Evolutionary conservation across 2,797 vertebrate genomes (phyloP), one percentile per base, ranked within the genome.

Genomic region (Danio aesculapii): DNA sequence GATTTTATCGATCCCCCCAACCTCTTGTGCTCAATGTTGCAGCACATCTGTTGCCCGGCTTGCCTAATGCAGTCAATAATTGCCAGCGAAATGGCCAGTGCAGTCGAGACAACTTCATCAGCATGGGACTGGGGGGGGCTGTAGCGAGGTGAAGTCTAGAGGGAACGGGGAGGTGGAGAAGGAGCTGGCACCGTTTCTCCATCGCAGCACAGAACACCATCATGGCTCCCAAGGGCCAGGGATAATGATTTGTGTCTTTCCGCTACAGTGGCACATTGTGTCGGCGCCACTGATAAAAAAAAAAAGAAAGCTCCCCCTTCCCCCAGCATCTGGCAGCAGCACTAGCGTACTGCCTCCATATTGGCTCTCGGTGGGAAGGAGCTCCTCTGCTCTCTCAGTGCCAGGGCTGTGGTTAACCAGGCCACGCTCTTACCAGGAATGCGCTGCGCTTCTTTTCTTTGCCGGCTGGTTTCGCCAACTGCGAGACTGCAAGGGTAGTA

Each of bases 51-150:
- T 91, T 92, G 92, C 94, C 94, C 93, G 17, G 92, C 94, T 92
- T 94, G 91, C 94, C 96, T 97, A 96, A 97, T 96, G 94, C 94
- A 96, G 95, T 97, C 96, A 96, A 96, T 98, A 96, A 97, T 95
- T 92, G 93, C 94, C 95, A 89, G 90, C 94, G 93, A 96, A 97
- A 95, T 94, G 95, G 93, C 94, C 94, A 21, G 92, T 93, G 92
- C 92, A 95, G 96, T 96, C 96, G 95, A 96, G 96, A 96, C 95
- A 94, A 94, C 95, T 96, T 96, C 95, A 96, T 97, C 94, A 93
- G 94, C 94, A 89, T 82, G 85, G 86, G 82, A 86, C 84, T 57
- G 77, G 85, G 82, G 30, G 30, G 68, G 84, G 30, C 57, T 53
- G 57, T 75, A 63, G 75, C 64, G 46, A 80, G 62, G 85, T 84